Base-by-base conservation (phyloP, 2,888 invertebrate species). In the Oscheius sp. region DNA sequence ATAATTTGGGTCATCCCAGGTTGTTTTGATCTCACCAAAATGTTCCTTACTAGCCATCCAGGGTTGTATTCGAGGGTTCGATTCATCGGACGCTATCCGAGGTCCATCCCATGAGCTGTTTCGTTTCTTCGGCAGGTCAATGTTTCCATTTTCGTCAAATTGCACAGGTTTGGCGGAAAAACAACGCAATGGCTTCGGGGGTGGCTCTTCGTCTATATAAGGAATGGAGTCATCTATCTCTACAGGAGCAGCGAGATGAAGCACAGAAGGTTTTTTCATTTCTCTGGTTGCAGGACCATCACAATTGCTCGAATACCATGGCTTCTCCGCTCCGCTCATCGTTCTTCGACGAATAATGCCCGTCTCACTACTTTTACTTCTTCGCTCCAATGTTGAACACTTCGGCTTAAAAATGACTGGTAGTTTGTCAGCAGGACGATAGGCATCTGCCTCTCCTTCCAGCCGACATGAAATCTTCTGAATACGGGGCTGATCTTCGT, bases 361-460 rank as follows among this genome's bases (percentile, higher is more conserved):
- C 9, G 45, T 20, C n/a, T 67, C 67, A 8, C 24, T 36, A 32
- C 67, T 67, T 32, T 41, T 57, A 33, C 47, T 67, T 24, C 67
- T 33, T n/a, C 49, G 47, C 5, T 67, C 63, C 2, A 45, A 32
- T 6, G 61, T 51, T 12, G 51, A 49, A 22, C 28, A 57, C 32
- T 56, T 32, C 4, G 80, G 78, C 61, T 80, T 80, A 26, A 80
- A 78, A 24, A 77, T 76, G 12, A 78, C 68, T 4, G 72, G 70
- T 26, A 59, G 41, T 30, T 72, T 68, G 24, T 45, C 32, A n/a
- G 26, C 24, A 0, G 66, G 62, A 6, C 50, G 45, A 45, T 67
- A 67, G 26, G 67, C 67, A 14, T 66, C 65, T 12, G 45, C 20
- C 2, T 38, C 54, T 12, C 22, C 14, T 22, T 68, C 64, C 51